phyloP scores from a whole-genome alignment of 2,797 vertebrate genomes.

The Cuculus canorus region DNA sequence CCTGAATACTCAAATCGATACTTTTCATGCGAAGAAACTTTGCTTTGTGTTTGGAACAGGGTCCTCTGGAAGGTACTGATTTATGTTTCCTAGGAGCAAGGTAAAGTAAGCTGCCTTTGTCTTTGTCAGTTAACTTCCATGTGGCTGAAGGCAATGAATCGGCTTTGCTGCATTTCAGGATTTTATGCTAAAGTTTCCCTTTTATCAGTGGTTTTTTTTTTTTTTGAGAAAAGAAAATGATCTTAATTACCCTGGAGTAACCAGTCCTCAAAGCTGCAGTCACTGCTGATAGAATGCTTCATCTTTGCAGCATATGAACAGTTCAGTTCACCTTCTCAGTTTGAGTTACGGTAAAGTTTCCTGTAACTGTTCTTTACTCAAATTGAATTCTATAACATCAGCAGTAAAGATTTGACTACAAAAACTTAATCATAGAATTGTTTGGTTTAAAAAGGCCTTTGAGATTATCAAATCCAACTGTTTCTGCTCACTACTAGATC shows the following conservation, averaged over 20 bases:
- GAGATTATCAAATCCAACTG: too few species aligned
- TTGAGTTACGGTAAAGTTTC: neutral
- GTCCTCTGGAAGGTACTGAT: neutral
- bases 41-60: neutral
- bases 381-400: neutral
- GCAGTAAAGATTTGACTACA: neutral
- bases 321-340: neutral
- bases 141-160: neutral
- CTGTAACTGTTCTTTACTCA: neutral
- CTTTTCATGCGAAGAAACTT: neutral
- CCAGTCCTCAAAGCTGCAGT: slow-evolving; percentile 13
- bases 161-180: neutral
- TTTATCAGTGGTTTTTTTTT: neutral
- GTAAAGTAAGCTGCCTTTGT: neutral
- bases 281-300: neutral
- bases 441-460: too few species aligned
- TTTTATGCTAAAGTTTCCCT: neutral
- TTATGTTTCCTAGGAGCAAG: neutral
- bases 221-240: neutral
- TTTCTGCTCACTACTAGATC: too few species aligned
- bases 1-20: neutral
- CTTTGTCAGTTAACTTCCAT: neutral
- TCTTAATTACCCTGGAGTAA: slow-evolving; percentile 26
- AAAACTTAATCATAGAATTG: neutral
- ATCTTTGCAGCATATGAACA: neutral